phyloP scores from a whole-genome alignment of 2,797 vertebrate genomes.

The Paratrypauchen microcephalus region DNA sequence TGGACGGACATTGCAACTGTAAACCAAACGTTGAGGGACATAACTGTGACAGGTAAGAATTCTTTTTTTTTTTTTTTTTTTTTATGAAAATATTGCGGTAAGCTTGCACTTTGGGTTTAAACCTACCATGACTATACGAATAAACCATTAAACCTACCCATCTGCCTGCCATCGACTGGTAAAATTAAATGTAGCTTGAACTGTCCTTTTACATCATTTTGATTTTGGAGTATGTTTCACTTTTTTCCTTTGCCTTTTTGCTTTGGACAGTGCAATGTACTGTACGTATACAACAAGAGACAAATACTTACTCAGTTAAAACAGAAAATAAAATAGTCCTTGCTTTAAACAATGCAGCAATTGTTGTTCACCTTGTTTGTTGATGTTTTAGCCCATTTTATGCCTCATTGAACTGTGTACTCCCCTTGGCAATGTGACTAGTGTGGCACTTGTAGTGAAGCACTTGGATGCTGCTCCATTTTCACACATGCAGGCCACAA shows the following conservation, averaged over 20 bases:
- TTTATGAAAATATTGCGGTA: background rate
- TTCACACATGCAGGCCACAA: constrained; percentile 31
- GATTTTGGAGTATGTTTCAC: background rate
- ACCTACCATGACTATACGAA: too few species aligned
- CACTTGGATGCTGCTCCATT: constrained; percentile 36
- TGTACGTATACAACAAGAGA: background rate
- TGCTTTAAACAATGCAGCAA: constrained; percentile 54
- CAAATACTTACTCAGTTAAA: background rate
- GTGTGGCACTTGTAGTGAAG: constrained; percentile 46
- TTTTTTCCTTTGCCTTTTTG: background rate
- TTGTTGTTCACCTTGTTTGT: constrained; percentile 50
- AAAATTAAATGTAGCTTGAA: background rate
- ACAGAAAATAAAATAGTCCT: constrained; percentile 37
- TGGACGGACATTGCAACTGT: constrained; percentile 85
- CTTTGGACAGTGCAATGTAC: background rate
- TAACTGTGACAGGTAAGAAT: constrained; percentile 83
- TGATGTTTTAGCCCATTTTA: constrained; percentile 57
- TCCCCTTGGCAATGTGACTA: constrained; percentile 62
- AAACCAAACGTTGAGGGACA: constrained; percentile 86
- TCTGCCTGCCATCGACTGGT: too few species aligned
- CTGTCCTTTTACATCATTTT: background rate
- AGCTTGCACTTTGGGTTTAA: too few species aligned
- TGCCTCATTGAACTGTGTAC: constrained; percentile 48
- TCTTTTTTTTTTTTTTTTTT: background rate
- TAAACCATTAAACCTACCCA: too few species aligned